phyloP scores from a whole-genome alignment of 2,113 vertebrate species.

The Origma solitaria region DNA sequence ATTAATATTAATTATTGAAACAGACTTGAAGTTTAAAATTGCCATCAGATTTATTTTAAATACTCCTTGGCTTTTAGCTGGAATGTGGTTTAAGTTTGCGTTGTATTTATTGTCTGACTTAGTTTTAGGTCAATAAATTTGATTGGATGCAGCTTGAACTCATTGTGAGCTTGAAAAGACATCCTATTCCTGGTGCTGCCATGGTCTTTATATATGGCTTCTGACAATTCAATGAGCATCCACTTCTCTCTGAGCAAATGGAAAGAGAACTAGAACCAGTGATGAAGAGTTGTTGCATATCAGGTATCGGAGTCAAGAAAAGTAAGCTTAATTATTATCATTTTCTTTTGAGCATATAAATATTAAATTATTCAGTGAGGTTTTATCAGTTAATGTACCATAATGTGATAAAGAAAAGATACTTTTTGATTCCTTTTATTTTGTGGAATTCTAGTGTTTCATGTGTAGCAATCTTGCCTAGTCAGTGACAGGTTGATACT shows the following conservation, averaged over 20 bases:
- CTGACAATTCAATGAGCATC: background rate
- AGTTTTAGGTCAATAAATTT: background rate
- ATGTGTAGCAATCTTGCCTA: background rate
- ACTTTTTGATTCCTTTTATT: background rate
- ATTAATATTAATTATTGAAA: constrained; percentile 43
- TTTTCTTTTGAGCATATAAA: background rate
- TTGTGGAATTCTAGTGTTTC: background rate
- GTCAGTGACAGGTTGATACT: background rate
- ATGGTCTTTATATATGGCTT: background rate
- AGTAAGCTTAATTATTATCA: background rate
- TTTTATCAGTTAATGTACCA: background rate
- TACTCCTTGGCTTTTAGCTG: background rate
- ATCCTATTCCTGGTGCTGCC: background rate
- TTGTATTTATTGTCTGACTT: background rate
- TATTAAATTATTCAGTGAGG: background rate
- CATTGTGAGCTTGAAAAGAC: background rate
- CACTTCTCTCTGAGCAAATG: background rate
- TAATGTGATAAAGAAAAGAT: background rate
- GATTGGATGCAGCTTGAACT: background rate
- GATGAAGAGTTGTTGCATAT: background rate
- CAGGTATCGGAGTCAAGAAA: background rate
- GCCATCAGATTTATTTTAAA: background rate
- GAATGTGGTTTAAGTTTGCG: background rate
- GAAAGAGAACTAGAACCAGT: background rate
- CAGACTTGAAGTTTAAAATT: background rate